These are phyloP conservation scores for Mythimna pallens DNA, from an alignment of 2,888 invertebrate species.

Conservation along the genomic window DNA sequence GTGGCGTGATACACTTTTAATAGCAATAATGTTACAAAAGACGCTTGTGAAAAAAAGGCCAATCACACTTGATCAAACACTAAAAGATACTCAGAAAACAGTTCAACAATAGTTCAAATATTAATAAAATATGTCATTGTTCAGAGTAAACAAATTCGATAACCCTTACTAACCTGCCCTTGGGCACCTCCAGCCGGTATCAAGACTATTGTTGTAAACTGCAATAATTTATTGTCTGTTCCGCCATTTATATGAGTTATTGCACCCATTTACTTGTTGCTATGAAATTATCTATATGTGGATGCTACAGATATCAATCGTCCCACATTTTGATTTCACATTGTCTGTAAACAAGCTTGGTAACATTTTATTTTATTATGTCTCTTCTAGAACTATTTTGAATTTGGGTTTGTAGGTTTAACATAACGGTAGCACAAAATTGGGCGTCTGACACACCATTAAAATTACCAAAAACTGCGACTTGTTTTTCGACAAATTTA, in stretches of 20 bases:
- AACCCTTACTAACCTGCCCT: constrained; percentile 73
- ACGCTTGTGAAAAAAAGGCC: background rate
- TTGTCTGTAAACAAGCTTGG: constrained; percentile 20
- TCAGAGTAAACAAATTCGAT: constrained; percentile 67
- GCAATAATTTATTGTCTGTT: constrained; percentile 67
- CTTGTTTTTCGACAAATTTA: constrained; percentile 6
- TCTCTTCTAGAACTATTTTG: background rate
- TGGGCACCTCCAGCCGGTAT: constrained; percentile 63
- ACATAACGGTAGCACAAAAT: constrained; percentile 4
- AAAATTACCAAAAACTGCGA: background rate
- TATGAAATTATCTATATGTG: constrained; percentile 46
- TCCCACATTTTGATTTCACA: constrained; percentile 31
- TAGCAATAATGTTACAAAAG: constrained; percentile 11
- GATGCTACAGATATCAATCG: constrained; percentile 28
- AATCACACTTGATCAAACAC: constrained; percentile 45
- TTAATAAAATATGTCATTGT: constrained; percentile 40
- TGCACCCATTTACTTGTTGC: constrained; percentile 64
- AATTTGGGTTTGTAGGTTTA: constrained; percentile 16
- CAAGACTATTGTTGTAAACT: constrained; percentile 64
- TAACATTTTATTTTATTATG: constrained; percentile 9
- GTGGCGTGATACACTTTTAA: constrained; percentile 27
- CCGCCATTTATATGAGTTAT: constrained; percentile 71
- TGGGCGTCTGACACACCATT: background rate
- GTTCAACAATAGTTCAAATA: constrained; percentile 28
- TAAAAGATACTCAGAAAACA: constrained; percentile 15